phyloP scores from a whole-genome alignment of 2,113 vertebrate species.

The Salvator merianae region DNA sequence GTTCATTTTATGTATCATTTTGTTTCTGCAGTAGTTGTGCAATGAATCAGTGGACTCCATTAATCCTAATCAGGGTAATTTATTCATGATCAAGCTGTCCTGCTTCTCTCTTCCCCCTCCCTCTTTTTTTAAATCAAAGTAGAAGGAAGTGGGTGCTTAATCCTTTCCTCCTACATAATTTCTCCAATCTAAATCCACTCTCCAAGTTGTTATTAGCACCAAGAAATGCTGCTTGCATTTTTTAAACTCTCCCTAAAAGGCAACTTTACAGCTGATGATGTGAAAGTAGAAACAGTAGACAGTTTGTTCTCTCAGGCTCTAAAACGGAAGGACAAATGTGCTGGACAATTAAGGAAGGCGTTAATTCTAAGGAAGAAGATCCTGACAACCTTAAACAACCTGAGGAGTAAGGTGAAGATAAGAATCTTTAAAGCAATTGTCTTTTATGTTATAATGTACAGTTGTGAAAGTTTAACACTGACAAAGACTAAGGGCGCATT shows the following conservation, averaged over 20 bases:
- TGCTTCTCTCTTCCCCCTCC: neutral
- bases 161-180: neutral
- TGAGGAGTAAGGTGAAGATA: too few species aligned
- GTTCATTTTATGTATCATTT: neutral
- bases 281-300: too few species aligned
- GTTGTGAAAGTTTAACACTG: too few species aligned
- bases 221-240: neutral
- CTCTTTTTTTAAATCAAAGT: neutral
- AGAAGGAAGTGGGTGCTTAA: neutral
- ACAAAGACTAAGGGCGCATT: too few species aligned
- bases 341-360: too few species aligned
- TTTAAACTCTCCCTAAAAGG: neutral
- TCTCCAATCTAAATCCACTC: neutral
- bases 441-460: too few species aligned
- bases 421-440: too few species aligned
- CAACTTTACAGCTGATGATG: too few species aligned
- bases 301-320: too few species aligned
- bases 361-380: too few species aligned
- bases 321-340: too few species aligned
- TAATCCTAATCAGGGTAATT: neutral
- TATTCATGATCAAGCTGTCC: neutral
- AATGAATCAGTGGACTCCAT: neutral
- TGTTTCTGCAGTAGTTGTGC: neutral
- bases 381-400: too few species aligned
- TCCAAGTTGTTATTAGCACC: neutral